A percentile compares a stretch with the other conserved stretches of the same genome.
phyloP scores from a whole-genome alignment of 1,140 invertebrate genomes.

The Heterodera carotae region DNA sequence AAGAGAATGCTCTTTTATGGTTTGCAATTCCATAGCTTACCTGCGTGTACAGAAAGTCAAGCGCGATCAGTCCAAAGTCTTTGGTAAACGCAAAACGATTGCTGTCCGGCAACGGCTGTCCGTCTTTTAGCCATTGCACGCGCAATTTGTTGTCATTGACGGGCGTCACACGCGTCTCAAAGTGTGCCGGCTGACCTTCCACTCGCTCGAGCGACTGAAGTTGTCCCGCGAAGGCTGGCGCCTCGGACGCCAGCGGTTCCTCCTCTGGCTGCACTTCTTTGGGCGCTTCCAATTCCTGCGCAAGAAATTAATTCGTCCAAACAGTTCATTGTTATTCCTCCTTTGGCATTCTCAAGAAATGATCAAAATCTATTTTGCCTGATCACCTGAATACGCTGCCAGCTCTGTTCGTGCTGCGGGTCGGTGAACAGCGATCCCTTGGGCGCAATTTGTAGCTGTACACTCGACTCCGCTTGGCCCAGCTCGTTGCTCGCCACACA shows the following conservation, averaged over 20 bases:
- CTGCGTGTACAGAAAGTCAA: slow-evolving; percentile 67
- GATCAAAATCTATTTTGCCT: too few relatives aligned
- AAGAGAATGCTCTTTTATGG: too few relatives aligned
- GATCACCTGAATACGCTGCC: slow-evolving; percentile 78
- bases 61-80: slow-evolving; percentile 60
- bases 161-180: slow-evolving; percentile 91
- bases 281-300: slow-evolving; percentile 56
- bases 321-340: too few relatives aligned
- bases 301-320: background rate
- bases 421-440: slow-evolving; percentile 76
- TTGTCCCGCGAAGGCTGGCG: slow-evolving; percentile 56
- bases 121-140: slow-evolving; percentile 63
- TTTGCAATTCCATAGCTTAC: slow-evolving; percentile 35
- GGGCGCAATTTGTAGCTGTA: slow-evolving; percentile 51
- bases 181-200: slow-evolving; percentile 86
- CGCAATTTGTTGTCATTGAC: slow-evolving; percentile 85
- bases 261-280: slow-evolving; percentile 58
- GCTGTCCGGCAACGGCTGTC: slow-evolving; percentile 57
- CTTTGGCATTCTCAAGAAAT: too few relatives aligned
- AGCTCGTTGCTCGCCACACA: slow-evolving; percentile 70
- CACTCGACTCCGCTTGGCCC: slow-evolving; percentile 73
- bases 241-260: slow-evolving; percentile 60
- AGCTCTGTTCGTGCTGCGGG: slow-evolving; percentile 86
- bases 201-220: slow-evolving; percentile 55
- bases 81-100: slow-evolving; percentile 56